Evolutionary conservation across 2,888 invertebrate species (phyloP), one percentile per base, ranked within the genome.

Genomic region (Epiblema foenella): DNA sequence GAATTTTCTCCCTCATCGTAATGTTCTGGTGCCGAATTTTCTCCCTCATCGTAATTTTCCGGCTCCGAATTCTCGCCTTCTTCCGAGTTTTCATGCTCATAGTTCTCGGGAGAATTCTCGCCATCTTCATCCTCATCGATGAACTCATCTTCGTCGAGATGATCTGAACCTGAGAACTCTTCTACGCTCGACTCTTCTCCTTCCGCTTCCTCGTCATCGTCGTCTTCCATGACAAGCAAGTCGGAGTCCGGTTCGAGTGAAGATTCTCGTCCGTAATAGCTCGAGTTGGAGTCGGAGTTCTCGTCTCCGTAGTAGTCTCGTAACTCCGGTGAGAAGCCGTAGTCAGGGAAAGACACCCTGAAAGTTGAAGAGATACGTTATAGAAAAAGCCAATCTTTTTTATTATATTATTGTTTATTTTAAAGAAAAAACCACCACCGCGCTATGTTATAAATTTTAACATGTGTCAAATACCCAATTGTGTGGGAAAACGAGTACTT

Each of bases 141-240:
- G n/a, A n/a, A 46, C 7, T 20, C 20, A 18, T 7, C 15, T 1
- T 54, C 11, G 12, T 20, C 12, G 11, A 18, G 15, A 46, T n/a
- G 15, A 33, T n/a, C n/a, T 0, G 46, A 15, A 1, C 7, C 7
- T 7, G 33, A 46, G n/a, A n/a, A 46, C 46, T 46, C 46, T 8
- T 46, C 46, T n/a, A 8, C 46, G 4, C 46, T 46, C 15, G 42
- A 42, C 2, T 24, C 24, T 8, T 52, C 20, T 11, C 12, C 54
- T 20, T 54, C 54, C 11, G 5, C 15, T 54, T 54, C 54, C 24
- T 54, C 54, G 1, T 54, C 54, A 5, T 52, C 18, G 7, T 52
- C 20, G 4, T 54, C 54, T 2, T 58, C 60, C 60, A 60, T 60
- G 10, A 59, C 59, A 3, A 46, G 24, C 60, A 60, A 10, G 46